A percentile compares a stretch with the other conserved stretches of the same genome.
These are phyloP conservation scores for Carassius carassius DNA, from an alignment of 2,113 vertebrate genomes.

Conservation along the genomic window DNA sequence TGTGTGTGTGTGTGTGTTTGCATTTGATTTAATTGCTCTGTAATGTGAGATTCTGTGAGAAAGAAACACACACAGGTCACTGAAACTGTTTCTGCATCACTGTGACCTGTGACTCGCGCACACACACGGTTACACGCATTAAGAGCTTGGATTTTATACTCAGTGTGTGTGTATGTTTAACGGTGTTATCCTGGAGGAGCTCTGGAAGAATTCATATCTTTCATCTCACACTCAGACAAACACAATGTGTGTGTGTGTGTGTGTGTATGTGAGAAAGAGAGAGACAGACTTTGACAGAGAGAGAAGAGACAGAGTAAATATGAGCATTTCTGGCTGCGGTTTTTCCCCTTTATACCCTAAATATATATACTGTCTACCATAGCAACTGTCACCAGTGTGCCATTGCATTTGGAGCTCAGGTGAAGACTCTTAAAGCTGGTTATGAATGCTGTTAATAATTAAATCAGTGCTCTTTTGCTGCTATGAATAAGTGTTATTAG, in stretches of 20 bases:
- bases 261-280: background rate
- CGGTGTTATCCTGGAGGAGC: slow-evolving; percentile 33
- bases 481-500: background rate
- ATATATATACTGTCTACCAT: background rate
- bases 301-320: slow-evolving; percentile 30
- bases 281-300: slow-evolving; percentile 27
- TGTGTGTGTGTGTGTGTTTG: slow-evolving; percentile 18
- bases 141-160: background rate
- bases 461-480: background rate
- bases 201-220: slow-evolving; percentile 35
- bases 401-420: background rate
- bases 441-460: background rate
- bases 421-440: background rate
- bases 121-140: slow-evolving; percentile 10
- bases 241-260: slow-evolving; percentile 14
- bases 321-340: slow-evolving; percentile 13
- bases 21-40: slow-evolving; percentile 23
- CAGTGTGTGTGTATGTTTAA: background rate
- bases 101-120: background rate
- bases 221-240: slow-evolving; percentile 43
- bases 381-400: background rate
- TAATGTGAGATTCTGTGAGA: slow-evolving; percentile 31
- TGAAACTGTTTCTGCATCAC: slow-evolving; percentile 18
- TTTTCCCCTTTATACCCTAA: background rate
- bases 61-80: slow-evolving; percentile 30